These are phyloP conservation scores for Gobiocypris rarus DNA, from an alignment of 2,113 vertebrate genomes.

Conservation along the genomic window DNA sequence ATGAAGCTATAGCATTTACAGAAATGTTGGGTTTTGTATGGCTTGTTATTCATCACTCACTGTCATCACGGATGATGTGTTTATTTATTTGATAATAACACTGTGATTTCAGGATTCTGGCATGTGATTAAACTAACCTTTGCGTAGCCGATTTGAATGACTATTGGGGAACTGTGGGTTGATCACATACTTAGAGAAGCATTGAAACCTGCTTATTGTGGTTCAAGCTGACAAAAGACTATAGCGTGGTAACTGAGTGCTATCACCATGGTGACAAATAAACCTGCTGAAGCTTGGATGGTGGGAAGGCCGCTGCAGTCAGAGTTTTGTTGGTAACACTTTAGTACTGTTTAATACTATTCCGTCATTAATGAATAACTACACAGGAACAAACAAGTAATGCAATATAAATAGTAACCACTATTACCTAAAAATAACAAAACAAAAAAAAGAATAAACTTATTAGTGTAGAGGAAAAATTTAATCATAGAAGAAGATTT, in stretches of 20 bases:
- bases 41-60: conserved; percentile 37
- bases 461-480: no score
- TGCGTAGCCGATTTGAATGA: conserved; percentile 20
- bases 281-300: conserved; percentile 12
- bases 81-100: conserved; percentile 42
- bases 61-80: conserved; percentile 25
- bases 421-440: no score
- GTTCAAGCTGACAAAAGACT: conserved; percentile 17
- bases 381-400: no score
- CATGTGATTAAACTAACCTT: conserved; percentile 44
- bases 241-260: conserved; percentile 7
- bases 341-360: no score
- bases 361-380: no score
- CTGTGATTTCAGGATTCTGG: conserved; percentile 23
- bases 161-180: conserved; percentile 25
- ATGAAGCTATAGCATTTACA: conserved; percentile 19
- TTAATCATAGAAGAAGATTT: no score
- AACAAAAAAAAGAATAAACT: no score
- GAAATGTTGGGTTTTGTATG: conserved; percentile 22
- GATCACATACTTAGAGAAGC: conserved; percentile 41
- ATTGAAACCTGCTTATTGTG: conserved; percentile 33
- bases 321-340: no score
- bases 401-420: no score
- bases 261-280: conserved; percentile 28
- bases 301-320: not conserved